Conservation (phyloP, 2,888 invertebrate species). For the Halictus ligatus region DNA sequence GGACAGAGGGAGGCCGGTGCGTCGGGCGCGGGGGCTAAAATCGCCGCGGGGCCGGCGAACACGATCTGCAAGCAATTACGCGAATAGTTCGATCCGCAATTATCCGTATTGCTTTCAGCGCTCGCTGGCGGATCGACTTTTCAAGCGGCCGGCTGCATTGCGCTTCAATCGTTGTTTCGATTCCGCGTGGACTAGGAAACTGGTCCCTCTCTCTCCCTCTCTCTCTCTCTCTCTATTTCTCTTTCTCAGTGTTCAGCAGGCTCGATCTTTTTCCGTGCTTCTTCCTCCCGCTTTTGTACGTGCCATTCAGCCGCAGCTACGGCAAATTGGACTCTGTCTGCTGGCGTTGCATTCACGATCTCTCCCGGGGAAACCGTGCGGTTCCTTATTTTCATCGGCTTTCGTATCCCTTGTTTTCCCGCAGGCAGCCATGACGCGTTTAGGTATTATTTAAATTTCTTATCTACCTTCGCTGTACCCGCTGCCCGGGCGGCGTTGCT, state of each 20-base stretch:
- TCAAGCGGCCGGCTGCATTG: constrained; percentile 25
- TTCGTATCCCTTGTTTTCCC: constrained; percentile 9
- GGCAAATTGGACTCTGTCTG: constrained; percentile 35
- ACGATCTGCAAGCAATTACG: constrained; percentile 49
- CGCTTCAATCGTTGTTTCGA: constrained; percentile 48
- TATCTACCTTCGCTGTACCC: not conserved
- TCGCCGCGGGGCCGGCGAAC: constrained; percentile 18
- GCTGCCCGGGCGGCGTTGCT: not conserved
- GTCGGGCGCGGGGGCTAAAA: not conserved
- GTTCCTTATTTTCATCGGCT: constrained; percentile 22
- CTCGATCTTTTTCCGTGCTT: not conserved
- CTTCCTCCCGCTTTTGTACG: constrained; percentile 33
- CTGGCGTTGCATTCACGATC: constrained; percentile 27
- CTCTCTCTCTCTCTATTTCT: not conserved
- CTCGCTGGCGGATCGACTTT: constrained; percentile 42
- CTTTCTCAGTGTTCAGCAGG: constrained; percentile 8
- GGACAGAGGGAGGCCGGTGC: not conserved
- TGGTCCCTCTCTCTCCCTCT: not conserved
- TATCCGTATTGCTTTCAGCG: constrained; percentile 52
- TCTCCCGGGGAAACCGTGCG: constrained; percentile 5
- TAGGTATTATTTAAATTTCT: not conserved
- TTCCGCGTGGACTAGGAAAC: constrained; percentile 31
- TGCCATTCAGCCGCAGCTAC: constrained; percentile 20
- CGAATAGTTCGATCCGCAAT: constrained; percentile 52
- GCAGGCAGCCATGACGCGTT: not conserved